Percentiles rank a stretch among this genome's conserved stretches.
Conservation (phyloP, 2,888 invertebrate genomes). For the Pilophorus perplexus region DNA sequence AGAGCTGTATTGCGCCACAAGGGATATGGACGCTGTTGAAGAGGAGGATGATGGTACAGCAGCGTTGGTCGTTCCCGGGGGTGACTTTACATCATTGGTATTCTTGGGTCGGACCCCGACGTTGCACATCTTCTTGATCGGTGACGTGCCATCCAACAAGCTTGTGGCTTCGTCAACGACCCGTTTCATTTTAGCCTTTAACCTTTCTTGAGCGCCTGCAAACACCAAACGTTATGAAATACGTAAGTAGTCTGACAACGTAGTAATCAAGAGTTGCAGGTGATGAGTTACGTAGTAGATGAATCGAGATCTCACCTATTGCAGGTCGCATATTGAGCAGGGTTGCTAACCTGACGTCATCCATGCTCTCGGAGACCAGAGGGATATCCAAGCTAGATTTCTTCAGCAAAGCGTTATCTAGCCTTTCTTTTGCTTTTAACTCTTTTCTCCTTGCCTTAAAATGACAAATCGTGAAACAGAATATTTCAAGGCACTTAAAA, state of each 20-base stretch:
- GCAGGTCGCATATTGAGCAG: conserved; percentile 54
- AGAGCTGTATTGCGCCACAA: conserved; percentile 28
- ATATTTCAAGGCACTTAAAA: no score
- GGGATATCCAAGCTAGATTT: conserved; percentile 75
- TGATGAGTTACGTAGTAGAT: no score
- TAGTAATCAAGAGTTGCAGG: no score
- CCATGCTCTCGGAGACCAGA: conserved; percentile 73
- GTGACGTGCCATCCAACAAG: conserved; percentile 19
- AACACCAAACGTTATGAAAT: no score
- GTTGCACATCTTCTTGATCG: conserved; percentile 27
- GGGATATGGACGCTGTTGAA: neutral
- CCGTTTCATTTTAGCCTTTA: conserved; percentile 30
- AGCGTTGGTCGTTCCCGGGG: no score
- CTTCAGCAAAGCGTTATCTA: conserved; percentile 68
- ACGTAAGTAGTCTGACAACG: no score
- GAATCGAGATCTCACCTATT: conserved; percentile 45
- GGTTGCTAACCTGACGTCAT: conserved; percentile 76
- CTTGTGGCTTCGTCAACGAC: conserved; percentile 12
- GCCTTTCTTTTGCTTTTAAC: conserved; percentile 64
- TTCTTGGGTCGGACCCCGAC: conserved; percentile 19
- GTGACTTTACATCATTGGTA: no score
- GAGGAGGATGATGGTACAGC: neutral
- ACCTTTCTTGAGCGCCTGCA: conserved; percentile 23
- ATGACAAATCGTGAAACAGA: no score
- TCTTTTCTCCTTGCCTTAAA: conserved; percentile 71